Conservation (phyloP, 2,113 vertebrate genomes). For the Atlantisia rogersi region DNA sequence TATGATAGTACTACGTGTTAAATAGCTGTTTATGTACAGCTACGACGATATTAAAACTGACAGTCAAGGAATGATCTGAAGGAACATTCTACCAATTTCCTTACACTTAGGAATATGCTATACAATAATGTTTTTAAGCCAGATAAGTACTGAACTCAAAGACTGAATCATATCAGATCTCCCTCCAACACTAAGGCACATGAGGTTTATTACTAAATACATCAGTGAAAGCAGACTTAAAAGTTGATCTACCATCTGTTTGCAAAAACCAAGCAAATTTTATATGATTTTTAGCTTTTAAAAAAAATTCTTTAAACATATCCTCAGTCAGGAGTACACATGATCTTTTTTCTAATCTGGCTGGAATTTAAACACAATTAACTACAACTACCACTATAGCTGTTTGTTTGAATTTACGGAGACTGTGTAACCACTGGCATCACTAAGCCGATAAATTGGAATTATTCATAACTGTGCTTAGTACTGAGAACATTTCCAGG, state of each 20-base stretch:
- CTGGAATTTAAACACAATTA: background rate
- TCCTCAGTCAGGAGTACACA: background rate
- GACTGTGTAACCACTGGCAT: background rate
- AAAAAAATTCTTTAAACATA: constrained; percentile 27
- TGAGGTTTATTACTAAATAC: constrained; percentile 61
- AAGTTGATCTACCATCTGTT: constrained; percentile 64
- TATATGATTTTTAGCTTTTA: constrained; percentile 3
- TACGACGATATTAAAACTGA: background rate
- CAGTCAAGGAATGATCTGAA: background rate
- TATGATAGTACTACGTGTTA: background rate
- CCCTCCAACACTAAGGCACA: constrained; percentile 55
- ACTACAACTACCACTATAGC: background rate
- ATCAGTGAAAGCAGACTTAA: constrained; percentile 39
- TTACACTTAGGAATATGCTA: background rate
- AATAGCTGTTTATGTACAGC: background rate
- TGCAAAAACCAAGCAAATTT: constrained; percentile 52
- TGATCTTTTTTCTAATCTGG: background rate
- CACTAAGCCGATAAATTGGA: background rate
- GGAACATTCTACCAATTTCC: background rate
- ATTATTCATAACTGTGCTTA: background rate
- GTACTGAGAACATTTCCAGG: background rate
- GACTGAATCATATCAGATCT: constrained; percentile 56
- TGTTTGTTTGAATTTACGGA: constrained; percentile 2
- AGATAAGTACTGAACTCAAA: constrained; percentile 29
- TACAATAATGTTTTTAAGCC: constrained; percentile 22